Percentiles rank a stretch among this genome's conserved stretches.
These are phyloP conservation scores for Sciurus carolinensis DNA, from an alignment of 2,797 vertebrate species.

Conservation along the genomic window DNA sequence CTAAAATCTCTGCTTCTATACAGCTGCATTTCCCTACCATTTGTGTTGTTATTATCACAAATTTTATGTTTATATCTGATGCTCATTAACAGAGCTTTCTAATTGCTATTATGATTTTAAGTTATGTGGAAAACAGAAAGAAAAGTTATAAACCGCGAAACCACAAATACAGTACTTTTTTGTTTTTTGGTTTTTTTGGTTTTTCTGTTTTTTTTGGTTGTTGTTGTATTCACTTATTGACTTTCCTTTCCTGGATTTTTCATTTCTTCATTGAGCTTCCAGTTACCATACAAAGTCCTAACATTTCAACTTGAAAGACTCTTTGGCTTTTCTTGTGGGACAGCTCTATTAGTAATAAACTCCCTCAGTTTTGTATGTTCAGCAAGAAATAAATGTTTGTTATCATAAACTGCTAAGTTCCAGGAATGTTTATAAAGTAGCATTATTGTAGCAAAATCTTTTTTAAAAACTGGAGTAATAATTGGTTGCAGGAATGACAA, in stretches of 20 bases:
- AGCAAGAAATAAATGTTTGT: not conserved
- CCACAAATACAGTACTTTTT: not conserved
- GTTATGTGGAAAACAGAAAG: not conserved
- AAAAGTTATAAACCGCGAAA: not conserved
- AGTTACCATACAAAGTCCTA: not conserved
- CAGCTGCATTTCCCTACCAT: not conserved
- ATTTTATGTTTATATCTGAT: not conserved
- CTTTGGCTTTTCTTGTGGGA: not conserved
- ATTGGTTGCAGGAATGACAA: not conserved
- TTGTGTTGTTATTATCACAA: not conserved
- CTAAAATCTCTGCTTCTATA: not conserved
- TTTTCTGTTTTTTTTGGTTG: not conserved
- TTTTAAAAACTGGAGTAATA: not conserved
- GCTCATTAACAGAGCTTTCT: not conserved
- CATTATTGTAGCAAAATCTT: not conserved
- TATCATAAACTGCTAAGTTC: not conserved
- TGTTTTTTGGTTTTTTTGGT: not conserved
- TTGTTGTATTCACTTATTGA: not conserved
- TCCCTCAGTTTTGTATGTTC: not conserved
- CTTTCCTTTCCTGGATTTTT: not conserved
- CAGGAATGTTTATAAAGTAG: slow-evolving; percentile 2
- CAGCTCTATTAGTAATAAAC: not conserved
- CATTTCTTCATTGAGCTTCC: not conserved
- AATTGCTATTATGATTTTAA: not conserved
- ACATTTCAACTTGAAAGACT: not conserved